Evolutionary conservation across 2,888 invertebrate species (phyloP).

Genomic region (Zhengitettix transpicula): DNA sequence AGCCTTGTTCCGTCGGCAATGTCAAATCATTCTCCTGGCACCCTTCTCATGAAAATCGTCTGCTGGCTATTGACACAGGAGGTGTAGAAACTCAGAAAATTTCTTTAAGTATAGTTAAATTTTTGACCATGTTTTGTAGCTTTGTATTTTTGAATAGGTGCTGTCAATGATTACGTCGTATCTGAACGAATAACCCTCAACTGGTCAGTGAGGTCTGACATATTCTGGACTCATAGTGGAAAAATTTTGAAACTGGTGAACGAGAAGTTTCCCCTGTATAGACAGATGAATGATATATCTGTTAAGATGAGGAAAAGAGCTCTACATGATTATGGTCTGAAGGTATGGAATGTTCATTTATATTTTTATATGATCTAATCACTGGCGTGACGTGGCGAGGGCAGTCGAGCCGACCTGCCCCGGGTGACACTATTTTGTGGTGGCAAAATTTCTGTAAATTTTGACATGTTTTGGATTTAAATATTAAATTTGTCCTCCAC

Average conservation of each 20-base stretch:
- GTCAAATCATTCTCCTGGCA: slow-evolving; percentile 80
- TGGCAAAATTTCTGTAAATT: too few species aligned
- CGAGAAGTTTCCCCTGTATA: slow-evolving; percentile 31
- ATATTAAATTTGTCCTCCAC: too few species aligned
- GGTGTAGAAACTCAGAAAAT: slow-evolving; percentile 23
- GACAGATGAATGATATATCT: slow-evolving; percentile 49
- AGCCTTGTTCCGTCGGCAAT: slow-evolving; percentile 18
- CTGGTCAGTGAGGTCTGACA: slow-evolving; percentile 56
- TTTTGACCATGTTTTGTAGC: not conserved
- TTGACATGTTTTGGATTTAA: too few species aligned
- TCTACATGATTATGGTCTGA: slow-evolving; percentile 56
- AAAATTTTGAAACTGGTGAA: slow-evolving; percentile 42
- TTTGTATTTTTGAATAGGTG: slow-evolving; percentile 26
- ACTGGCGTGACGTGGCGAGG: too few species aligned
- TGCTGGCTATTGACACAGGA: slow-evolving; percentile 46
- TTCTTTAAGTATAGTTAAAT: not conserved
- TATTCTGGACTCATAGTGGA: slow-evolving; percentile 61
- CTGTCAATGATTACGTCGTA: slow-evolving; percentile 55
- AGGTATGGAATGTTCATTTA: slow-evolving; percentile 32
- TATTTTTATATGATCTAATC: too few species aligned
- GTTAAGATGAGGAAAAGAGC: slow-evolving; percentile 55
- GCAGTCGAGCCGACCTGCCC: too few species aligned
- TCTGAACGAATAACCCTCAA: slow-evolving; percentile 67
- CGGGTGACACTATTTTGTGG: too few species aligned
- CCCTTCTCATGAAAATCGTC: slow-evolving; percentile 57